Percentiles rank a stretch among this genome's conserved stretches.
phyloP scores from a whole-genome alignment of 2,113 vertebrate species.

The Peucedramus taeniatus region DNA sequence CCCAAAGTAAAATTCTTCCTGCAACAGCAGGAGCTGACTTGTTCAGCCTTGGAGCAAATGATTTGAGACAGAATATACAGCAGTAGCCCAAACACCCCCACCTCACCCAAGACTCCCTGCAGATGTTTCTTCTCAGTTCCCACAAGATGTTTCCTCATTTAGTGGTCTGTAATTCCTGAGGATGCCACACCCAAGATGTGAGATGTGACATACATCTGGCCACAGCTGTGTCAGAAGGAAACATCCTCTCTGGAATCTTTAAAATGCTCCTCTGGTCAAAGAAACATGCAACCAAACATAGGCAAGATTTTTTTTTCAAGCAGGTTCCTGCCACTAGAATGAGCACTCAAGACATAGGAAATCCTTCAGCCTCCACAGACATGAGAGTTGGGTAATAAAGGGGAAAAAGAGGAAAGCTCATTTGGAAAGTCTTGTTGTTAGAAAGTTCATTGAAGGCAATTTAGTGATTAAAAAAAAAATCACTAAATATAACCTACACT shows the following conservation, averaged over 20 bases:
- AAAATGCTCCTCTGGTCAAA: neutral
- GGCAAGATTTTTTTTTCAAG: neutral
- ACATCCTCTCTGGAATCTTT: neutral
- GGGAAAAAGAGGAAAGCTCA: neutral
- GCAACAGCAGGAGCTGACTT: neutral
- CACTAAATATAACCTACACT: conserved; percentile 11
- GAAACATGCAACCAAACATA: neutral
- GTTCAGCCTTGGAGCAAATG: neutral
- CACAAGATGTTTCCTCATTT: neutral
- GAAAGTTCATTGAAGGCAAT: neutral
- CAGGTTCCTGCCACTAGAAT: neutral
- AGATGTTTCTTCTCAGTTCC: neutral
- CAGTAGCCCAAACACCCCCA: neutral
- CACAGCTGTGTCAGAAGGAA: neutral
- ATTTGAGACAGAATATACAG: neutral
- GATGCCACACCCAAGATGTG: neutral
- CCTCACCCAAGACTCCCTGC: neutral
- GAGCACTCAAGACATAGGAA: neutral
- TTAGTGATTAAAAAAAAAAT: neutral
- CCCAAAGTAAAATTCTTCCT: neutral
- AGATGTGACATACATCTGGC: neutral
- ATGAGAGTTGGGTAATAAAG: neutral
- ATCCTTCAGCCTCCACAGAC: neutral
- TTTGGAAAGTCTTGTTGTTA: neutral
- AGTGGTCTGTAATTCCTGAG: neutral